Evolutionary conservation across 2,797 vertebrate genomes (phyloP), one percentile per base, ranked within the genome.

Genomic region (Molossus molossus): DNA sequence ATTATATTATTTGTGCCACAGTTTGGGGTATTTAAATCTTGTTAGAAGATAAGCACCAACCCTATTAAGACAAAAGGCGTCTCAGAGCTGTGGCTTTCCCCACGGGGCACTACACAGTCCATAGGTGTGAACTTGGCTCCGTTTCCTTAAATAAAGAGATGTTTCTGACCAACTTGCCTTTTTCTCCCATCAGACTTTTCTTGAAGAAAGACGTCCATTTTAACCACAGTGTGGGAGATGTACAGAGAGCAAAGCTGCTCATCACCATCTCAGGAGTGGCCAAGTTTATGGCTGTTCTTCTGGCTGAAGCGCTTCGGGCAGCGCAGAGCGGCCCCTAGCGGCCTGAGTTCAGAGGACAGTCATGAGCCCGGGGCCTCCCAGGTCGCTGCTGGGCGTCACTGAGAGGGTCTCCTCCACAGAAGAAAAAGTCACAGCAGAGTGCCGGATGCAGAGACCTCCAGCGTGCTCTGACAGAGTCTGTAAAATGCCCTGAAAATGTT

Each of bases 1-100:
- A 87, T 95, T 93, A 96, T 88, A 95, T 94, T 80, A 96, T 94
- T 97, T 98, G 97, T 98, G 97, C 97, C 98, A 98, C 87, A 93
- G 29, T 72, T 96, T 95, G 90, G 95, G 92, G 92, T 95, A 96
- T 93, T 96, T 97, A 96, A 97, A 5, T 40, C 96, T 83, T 81
- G 65, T 87, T 95, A 96, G 80, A 94, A 98, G 87, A 82, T 96
- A 97, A 98, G 97, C 98, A 98, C 97, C 97, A 94, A 94, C 91
- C 60, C n/a, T 64, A 97, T 95, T 96, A 96, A 97, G 96, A 94
- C 96, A 97, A 97, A 96, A 94, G 93, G 5, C 23, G 55, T 62
- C 92, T 58, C 73, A 90, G 97, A 96, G 50, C 73, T 87, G 86
- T 27, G 62, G 92, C 95, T 81, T 89, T 94, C 96, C 96, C 80